Conservation (phyloP, 1,140 invertebrate species). For the Drosophila simulans region DNA sequence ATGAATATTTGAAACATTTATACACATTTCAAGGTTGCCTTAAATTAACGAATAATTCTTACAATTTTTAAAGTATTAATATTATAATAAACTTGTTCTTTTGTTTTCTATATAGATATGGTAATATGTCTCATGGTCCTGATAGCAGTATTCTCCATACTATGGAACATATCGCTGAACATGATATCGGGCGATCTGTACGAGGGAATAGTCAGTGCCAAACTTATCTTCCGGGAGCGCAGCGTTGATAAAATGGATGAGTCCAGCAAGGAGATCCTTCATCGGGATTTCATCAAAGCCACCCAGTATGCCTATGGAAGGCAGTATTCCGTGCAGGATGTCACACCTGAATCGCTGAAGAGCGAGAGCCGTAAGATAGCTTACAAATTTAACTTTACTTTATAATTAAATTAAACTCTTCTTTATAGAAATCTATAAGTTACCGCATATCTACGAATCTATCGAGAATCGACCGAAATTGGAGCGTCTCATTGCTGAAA, state of each 20-base stretch:
- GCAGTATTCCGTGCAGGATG: conserved; percentile 28
- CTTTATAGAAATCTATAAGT: conserved; percentile 40
- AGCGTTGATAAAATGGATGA: conserved; percentile 63
- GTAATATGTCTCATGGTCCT: conserved; percentile 78
- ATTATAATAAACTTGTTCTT: neutral
- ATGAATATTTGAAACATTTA: too few species aligned
- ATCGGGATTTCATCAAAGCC: conserved; percentile 46
- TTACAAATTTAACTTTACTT: too few species aligned
- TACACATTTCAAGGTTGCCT: neutral
- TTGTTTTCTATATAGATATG: conserved; percentile 38
- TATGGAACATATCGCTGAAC: conserved; percentile 72
- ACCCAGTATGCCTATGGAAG: conserved; percentile 36
- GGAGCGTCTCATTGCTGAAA: conserved; percentile 50
- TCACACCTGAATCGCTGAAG: conserved; percentile 27
- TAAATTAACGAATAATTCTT: neutral
- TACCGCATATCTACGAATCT: conserved; percentile 59
- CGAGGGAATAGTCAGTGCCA: conserved; percentile 78
- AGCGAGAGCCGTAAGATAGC: conserved; percentile 60
- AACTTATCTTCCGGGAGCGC: conserved; percentile 69
- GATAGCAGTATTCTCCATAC: conserved; percentile 69
- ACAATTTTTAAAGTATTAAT: neutral
- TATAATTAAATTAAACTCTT: too few species aligned
- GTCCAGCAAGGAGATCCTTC: conserved; percentile 57
- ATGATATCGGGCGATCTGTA: conserved; percentile 73
- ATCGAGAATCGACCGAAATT: conserved; percentile 49